Percentiles rank a stretch among this genome's conserved stretches.
Conservation (phyloP, 2,113 vertebrate species). For the Antennarius striatus region DNA sequence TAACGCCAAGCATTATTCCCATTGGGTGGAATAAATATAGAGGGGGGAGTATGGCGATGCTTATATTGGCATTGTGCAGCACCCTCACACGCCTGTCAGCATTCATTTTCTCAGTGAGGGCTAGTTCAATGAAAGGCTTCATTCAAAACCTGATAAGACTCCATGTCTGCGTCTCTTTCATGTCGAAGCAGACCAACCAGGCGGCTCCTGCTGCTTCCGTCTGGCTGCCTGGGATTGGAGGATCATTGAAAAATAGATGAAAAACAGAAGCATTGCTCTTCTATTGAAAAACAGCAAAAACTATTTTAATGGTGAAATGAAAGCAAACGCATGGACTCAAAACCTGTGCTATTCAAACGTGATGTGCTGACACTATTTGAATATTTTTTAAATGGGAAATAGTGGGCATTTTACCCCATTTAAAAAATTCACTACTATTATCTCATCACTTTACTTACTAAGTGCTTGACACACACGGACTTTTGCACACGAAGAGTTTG, state of each 20-base stretch:
- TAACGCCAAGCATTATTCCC: slow-evolving; percentile 21
- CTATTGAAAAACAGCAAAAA: too few relatives aligned
- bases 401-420: too few relatives aligned
- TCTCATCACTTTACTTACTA: too few relatives aligned
- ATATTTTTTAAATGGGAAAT: too few relatives aligned
- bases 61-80: slow-evolving; percentile 44
- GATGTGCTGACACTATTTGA: too few relatives aligned
- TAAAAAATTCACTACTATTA: too few relatives aligned
- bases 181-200: slow-evolving; percentile 24
- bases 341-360: too few relatives aligned
- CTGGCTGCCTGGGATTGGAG: neutral
- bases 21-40: slow-evolving; percentile 29
- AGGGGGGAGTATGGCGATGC: slow-evolving; percentile 2
- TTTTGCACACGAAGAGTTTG: too few relatives aligned
- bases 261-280: neutral
- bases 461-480: too few relatives aligned
- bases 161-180: slow-evolving; percentile 40
- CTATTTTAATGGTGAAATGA: too few relatives aligned
- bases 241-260: neutral
- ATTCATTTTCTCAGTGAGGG: slow-evolving; percentile 54
- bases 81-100: slow-evolving; percentile 58
- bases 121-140: slow-evolving; percentile 23
- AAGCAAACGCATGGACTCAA: too few relatives aligned
- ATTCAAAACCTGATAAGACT: slow-evolving; percentile 43
- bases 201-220: slow-evolving; percentile 2